phyloP scores from a whole-genome alignment of 2,113 vertebrate species.

The Equus quagga region DNA sequence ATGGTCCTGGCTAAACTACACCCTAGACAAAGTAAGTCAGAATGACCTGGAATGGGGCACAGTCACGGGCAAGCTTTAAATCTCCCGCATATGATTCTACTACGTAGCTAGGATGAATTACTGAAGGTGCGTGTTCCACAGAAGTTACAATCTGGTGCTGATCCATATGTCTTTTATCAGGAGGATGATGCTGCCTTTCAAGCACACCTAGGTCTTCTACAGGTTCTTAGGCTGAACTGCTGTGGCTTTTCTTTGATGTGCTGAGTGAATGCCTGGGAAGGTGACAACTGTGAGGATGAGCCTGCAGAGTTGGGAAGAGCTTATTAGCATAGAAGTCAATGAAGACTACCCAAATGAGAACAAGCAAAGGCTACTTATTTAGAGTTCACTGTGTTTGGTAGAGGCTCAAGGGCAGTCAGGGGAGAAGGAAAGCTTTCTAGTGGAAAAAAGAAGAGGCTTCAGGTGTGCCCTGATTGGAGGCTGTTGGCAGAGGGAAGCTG shows the following conservation, averaged over 20 bases:
- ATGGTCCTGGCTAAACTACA: not conserved
- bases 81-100: not conserved
- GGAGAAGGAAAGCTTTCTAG: not conserved
- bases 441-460: not conserved
- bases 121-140: not conserved
- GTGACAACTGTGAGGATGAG: not conserved
- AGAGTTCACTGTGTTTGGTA: not conserved
- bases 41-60: not conserved
- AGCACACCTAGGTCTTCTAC: not conserved
- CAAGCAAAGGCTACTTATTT: not conserved
- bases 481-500: not conserved
- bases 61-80: not conserved
- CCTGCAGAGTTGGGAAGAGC: not conserved
- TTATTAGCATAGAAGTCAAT: not conserved
- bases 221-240: not conserved
- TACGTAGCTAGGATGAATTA: not conserved
- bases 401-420: not conserved
- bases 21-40: not conserved
- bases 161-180: not conserved
- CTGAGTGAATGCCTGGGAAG: not conserved
- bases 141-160: not conserved
- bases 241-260: not conserved
- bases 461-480: not conserved
- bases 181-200: not conserved
- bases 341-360: not conserved